Conservation (phyloP, 2,797 vertebrate genomes). For the Eurystomus glaucurus region DNA sequence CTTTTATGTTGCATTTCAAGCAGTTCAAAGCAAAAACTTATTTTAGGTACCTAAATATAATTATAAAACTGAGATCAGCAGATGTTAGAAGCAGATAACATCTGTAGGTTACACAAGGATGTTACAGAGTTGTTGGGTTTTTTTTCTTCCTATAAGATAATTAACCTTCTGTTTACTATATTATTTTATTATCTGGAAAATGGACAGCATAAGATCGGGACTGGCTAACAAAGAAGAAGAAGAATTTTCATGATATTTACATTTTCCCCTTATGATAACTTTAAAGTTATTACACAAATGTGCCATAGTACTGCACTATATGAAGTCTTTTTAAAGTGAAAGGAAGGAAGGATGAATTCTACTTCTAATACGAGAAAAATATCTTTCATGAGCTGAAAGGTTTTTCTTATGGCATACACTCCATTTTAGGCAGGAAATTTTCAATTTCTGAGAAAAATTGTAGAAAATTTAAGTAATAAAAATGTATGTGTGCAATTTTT, state of each 20-base stretch:
- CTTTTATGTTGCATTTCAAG: neutral
- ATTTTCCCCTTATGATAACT: neutral
- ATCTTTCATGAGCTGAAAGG: neutral
- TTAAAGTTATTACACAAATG: neutral
- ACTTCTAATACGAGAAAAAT: neutral
- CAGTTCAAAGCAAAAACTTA: conserved; percentile 10
- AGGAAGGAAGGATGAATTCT: neutral
- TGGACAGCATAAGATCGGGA: neutral
- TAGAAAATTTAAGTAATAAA: neutral
- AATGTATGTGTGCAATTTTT: neutral
- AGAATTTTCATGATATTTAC: neutral
- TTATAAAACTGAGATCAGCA: neutral
- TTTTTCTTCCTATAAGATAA: neutral
- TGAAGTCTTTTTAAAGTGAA: neutral
- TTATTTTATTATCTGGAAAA: neutral
- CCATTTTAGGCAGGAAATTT: neutral
- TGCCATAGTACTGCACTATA: neutral
- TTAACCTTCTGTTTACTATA: neutral
- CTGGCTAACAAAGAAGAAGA: neutral
- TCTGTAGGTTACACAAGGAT: neutral
- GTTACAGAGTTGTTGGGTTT: neutral
- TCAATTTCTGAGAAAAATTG: neutral
- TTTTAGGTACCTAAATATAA: neutral
- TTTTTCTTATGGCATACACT: neutral
- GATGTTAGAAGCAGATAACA: neutral